Evolutionary conservation across 64 coral and sea anemone genomes (phyloP), one percentile per base, ranked within the genome.

Genomic region (Montipora efflorescens): DNA sequence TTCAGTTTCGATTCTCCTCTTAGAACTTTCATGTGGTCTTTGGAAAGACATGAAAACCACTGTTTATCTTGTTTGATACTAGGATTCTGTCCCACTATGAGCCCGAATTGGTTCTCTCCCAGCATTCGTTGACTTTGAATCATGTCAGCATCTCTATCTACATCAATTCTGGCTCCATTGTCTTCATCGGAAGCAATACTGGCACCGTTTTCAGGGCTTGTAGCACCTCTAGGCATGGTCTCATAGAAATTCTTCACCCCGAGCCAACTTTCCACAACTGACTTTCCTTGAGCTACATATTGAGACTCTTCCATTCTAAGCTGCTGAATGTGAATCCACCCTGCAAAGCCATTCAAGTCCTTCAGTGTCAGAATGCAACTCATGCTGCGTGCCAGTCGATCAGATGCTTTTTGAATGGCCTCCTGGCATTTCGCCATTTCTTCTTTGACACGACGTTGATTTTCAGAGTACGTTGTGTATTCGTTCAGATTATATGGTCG

Each of bases 61-160:
- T 23, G 20, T 80, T 49, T 92, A 14, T 4, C 48, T 79, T 44
- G 75, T 47, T 19, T 13, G 12, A 36, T 11, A 36, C 28, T 36
- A 19, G 72, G 48, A 9, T 84, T 12, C 22, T 19, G 50, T 68
- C 20, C 79, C 76, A 47, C 62, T 10, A 61, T 55, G 61, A 16
- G 79, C 77, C 67, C 75, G 74, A 44, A 83, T 58, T 76, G 66
- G 62, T 83, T 79, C 72, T 89, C 93, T 66, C 94, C 96, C 7
- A 95, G 79, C 79, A 93, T 48, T 36, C 96, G 90, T 53, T 87
- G 90, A 45, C 75, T 95, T 75, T 95, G 90, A 74, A 93, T 90
- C 45, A 92, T 84, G 18, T 98, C 90, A n/a, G 90, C 96, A 48
- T 98, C 96, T 4, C 78, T 73, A 62, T 98, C 96, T 64, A 98